Evolutionary conservation across 2,888 invertebrate genomes (phyloP), one percentile per base, ranked within the genome.

Genomic region (Cheilosia grossa): DNA sequence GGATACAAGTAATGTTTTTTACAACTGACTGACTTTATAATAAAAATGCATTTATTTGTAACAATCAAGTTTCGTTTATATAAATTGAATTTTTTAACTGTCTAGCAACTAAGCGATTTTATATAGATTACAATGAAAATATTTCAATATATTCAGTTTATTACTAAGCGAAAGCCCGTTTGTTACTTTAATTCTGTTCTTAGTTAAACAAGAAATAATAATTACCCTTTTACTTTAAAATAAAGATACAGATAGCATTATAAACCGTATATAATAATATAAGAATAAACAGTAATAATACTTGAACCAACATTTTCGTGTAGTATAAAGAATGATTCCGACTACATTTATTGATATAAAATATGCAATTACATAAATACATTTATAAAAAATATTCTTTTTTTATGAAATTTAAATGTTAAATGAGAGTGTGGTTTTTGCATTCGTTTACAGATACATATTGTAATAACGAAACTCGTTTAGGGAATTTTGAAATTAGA

Each of bases 391-490:
- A 64, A 64, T 77, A 67, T 79, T 78, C 77, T 75, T 85, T 85
- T 37, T 37, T 81, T 72, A 85, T 75, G 30, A 72, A 85, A 77
- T 81, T 85, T 85, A 63, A 72, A 77, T 77, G 81, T 75, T 81
- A 85, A 83, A 83, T 75, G 75, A 77, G 81, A 85, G 85, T 85
- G 85, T 85, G 83, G 80, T 85, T 85, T 83, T 85, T 85, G 75
- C 81, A 85, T 85, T 85, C 80, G 81, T 81, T 85, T 85, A 80
- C 85, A 81, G 75, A 85, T 81, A 85, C 85, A 85, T 85, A 85
- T 89, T 88, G 88, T 89, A 88, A 89, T 89, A 88, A 88, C 88
- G 89, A 87, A 91, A 91, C 91, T 90, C 91, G 90, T 90, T 91
- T 91, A 91, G 91, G 91, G 91, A 91, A 91, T 90, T 90, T 90